phyloP scores from a whole-genome alignment of 1,140 invertebrate species.

The Anastrepha ludens region DNA sequence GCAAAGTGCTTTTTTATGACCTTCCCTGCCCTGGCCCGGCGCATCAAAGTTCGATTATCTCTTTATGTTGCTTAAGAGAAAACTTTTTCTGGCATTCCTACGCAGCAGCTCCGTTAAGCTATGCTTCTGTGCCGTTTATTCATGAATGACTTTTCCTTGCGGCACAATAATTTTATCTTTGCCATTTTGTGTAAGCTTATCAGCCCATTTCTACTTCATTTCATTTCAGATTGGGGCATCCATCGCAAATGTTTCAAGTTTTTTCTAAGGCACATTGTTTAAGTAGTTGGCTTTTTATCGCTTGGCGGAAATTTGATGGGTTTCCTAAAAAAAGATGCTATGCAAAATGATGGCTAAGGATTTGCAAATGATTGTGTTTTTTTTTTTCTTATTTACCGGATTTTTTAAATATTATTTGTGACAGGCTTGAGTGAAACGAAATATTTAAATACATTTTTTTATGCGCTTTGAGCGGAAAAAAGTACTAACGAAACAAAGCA shows the following conservation, averaged over 20 bases:
- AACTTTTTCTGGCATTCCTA: background rate
- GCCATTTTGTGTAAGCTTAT: slow-evolving; percentile 2
- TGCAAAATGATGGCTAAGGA: too few species aligned
- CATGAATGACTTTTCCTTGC: background rate
- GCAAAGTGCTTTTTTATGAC: slow-evolving; percentile 22
- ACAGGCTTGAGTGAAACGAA: too few species aligned
- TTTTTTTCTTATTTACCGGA: too few species aligned
- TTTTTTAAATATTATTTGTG: too few species aligned
- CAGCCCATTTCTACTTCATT: slow-evolving; percentile 33
- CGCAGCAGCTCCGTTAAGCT: too few species aligned
- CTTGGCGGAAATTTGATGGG: background rate
- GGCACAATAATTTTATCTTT: background rate
- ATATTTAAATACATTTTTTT: too few species aligned
- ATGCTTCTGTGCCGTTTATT: background rate
- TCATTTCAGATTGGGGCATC: background rate
- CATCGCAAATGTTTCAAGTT: too few species aligned
- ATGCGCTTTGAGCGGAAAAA: too few species aligned
- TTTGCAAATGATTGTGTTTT: too few species aligned
- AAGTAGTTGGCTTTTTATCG: background rate
- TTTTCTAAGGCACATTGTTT: background rate
- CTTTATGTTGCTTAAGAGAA: slow-evolving; percentile 3
- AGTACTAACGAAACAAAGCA: too few species aligned
- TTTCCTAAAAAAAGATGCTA: too few species aligned
- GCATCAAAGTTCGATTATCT: slow-evolving; percentile 28
- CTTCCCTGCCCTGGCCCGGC: background rate